Conservation (phyloP, 2,888 invertebrate species). For the Exocentrus adspersus region DNA sequence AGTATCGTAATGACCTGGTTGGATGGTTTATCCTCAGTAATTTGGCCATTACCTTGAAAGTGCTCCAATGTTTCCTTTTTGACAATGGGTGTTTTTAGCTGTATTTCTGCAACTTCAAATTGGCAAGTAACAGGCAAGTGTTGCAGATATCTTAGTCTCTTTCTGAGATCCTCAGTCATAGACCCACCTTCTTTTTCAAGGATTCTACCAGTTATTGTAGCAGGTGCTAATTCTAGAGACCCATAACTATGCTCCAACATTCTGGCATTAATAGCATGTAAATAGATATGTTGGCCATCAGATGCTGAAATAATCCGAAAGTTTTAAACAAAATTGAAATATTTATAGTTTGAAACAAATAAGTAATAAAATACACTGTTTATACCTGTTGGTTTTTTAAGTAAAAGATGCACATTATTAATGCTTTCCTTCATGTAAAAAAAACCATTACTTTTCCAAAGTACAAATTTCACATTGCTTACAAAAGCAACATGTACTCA, state of each 20-base stretch:
- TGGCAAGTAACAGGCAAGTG: conserved; percentile 92
- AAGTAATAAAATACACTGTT: too few species aligned
- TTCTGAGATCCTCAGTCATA: conserved; percentile 84
- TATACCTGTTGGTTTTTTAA: too few species aligned
- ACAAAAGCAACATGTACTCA: too few species aligned
- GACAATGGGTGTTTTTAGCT: conserved; percentile 78
- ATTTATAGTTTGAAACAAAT: neutral
- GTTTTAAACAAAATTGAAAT: neutral
- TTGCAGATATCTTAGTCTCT: conserved; percentile 77
- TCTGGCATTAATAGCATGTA: conserved; percentile 89
- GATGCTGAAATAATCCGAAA: conserved; percentile 70
- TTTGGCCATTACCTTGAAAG: conserved; percentile 81
- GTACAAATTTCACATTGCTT: too few species aligned
- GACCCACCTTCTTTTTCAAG: conserved; percentile 89
- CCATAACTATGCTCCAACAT: conserved; percentile 91
- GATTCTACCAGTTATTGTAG: conserved; percentile 77
- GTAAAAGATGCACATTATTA: too few species aligned
- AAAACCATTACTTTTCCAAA: too few species aligned
- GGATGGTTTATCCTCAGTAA: too few species aligned
- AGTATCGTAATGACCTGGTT: too few species aligned
- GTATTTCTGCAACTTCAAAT: conserved; percentile 90
- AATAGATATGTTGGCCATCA: conserved; percentile 92
- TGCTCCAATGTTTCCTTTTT: conserved; percentile 72
- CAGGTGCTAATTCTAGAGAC: conserved; percentile 80
- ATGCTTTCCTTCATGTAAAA: too few species aligned